These are phyloP conservation scores for Setipinna tenuifilis DNA, from an alignment of 2,797 vertebrate species.

Conservation along the genomic window DNA sequence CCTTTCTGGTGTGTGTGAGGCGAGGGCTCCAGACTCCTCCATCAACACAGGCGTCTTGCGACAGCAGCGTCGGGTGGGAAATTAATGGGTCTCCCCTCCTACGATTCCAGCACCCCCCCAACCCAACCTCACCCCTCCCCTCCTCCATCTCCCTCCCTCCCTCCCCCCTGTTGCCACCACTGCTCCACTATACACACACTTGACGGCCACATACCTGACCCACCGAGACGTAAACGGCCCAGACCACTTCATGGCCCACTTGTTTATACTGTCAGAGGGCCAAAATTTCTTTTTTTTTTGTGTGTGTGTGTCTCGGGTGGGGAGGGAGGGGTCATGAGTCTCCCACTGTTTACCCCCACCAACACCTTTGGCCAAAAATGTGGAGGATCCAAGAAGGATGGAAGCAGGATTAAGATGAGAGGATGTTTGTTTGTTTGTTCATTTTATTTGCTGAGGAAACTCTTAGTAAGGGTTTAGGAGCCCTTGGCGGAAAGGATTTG, in stretches of 20 bases:
- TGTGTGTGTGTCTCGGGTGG: too few relatives aligned
- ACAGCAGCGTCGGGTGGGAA: not conserved
- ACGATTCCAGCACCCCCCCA: constrained; percentile 10
- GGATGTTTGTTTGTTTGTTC: too few relatives aligned
- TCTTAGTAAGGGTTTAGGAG: not conserved
- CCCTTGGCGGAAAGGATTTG: not conserved
- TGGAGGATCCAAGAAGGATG: constrained; percentile 33
- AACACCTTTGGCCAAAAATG: constrained; percentile 51
- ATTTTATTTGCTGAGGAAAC: not conserved
- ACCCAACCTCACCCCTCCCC: not conserved
- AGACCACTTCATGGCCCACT: constrained; percentile 58
- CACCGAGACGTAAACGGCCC: not conserved
- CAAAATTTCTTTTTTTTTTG: constrained; percentile 46
- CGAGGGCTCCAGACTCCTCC: not conserved
- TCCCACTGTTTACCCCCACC: constrained; percentile 26
- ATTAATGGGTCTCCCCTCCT: constrained; percentile 12
- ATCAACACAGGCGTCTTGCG: constrained; percentile 34
- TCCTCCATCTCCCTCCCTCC: not conserved
- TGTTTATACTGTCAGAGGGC: constrained; percentile 69
- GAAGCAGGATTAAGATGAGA: constrained; percentile 20
- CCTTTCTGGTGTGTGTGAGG: not conserved
- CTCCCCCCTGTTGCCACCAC: not conserved
- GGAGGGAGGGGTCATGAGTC: not conserved
- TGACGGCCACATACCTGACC: constrained; percentile 13
- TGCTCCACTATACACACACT: not conserved